A percentile compares a stretch with the other conserved stretches of the same genome.
Conservation (phyloP, 2,797 vertebrate genomes). For the Molothrus aeneus region DNA sequence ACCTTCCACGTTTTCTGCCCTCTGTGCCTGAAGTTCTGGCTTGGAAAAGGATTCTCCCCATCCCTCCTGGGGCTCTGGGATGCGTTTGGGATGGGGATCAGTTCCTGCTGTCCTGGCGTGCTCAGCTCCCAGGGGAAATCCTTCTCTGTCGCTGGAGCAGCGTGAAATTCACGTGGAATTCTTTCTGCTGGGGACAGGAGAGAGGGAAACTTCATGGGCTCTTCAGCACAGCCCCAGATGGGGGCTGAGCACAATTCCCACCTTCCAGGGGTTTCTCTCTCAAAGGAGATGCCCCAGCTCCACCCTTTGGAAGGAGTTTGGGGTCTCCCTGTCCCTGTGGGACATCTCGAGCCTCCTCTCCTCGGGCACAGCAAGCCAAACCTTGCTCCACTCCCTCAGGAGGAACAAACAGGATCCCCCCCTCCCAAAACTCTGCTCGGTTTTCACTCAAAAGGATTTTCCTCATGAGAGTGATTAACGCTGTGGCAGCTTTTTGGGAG, state of each 20-base stretch:
- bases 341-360: neutral
- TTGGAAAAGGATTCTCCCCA: neutral
- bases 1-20: fast-evolving
- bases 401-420: neutral
- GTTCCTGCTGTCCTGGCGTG: fast-evolving
- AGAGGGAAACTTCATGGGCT: neutral
- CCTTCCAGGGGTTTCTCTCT: neutral
- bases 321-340: neutral
- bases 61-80: neutral
- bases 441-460: neutral
- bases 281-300: neutral
- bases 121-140: neutral
- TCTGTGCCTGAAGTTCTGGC: fast-evolving
- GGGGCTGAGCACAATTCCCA: neutral
- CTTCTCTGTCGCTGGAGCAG: neutral
- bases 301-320: neutral
- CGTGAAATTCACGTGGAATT: fast-evolving
- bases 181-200: neutral
- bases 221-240: neutral
- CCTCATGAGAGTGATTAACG: neutral
- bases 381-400: neutral
- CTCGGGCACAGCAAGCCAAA: neutral
- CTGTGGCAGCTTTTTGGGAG: neutral
- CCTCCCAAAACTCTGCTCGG: neutral
- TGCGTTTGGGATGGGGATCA: fast-evolving